Conservation (phyloP, 2,888 invertebrate species). For the Alentia gelatinosa region DNA sequence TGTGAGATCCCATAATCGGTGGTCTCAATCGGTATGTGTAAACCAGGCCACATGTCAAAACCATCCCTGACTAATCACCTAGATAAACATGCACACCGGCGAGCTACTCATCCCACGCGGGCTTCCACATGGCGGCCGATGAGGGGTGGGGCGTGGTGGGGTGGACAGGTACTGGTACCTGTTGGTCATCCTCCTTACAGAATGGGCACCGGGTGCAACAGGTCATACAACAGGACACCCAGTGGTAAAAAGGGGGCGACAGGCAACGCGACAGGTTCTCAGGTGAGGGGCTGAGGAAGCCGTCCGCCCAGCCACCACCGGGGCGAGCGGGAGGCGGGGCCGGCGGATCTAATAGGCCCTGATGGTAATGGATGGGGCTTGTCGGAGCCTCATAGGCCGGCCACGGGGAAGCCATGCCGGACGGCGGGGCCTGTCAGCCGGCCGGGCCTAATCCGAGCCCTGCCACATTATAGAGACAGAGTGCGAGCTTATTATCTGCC, state of each 20-base stretch:
- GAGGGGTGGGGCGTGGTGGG: too few relatives aligned
- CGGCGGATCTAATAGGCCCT: constrained; percentile 17
- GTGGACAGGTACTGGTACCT: too few relatives aligned
- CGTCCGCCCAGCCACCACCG: background rate
- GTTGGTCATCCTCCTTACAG: background rate
- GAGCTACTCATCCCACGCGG: too few relatives aligned
- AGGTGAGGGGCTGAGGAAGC: background rate
- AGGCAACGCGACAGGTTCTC: background rate
- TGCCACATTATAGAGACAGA: constrained; percentile 10
- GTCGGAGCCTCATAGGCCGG: background rate
- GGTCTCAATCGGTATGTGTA: too few relatives aligned
- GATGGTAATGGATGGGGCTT: constrained; percentile 40
- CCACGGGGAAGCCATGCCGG: background rate
- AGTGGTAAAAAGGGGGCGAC: background rate
- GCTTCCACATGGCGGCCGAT: too few relatives aligned
- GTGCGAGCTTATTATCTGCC: constrained; percentile 33
- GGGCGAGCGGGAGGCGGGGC: background rate
- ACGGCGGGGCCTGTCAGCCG: background rate
- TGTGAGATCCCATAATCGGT: too few relatives aligned
- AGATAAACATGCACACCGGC: too few relatives aligned
- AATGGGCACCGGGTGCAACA: background rate
- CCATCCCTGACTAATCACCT: too few relatives aligned
- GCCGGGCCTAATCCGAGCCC: background rate
- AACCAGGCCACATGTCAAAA: too few relatives aligned
- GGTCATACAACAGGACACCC: background rate